Conservation (phyloP, 2,797 vertebrate species). For the Leptoclinus maculatus region DNA sequence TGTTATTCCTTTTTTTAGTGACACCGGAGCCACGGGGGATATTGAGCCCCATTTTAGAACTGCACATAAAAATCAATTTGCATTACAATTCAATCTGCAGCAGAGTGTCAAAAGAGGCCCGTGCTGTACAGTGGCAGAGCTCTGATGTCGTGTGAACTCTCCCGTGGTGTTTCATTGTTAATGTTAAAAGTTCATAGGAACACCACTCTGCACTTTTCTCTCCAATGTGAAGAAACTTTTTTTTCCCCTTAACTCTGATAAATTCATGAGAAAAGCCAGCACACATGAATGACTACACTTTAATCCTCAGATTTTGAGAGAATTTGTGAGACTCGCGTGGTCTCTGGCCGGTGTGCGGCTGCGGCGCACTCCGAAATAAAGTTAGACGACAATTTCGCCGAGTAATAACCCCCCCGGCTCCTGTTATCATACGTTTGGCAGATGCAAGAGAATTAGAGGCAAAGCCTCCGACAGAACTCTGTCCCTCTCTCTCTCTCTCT, state of each 20-base stretch:
- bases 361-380: slow-evolving; percentile 45
- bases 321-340: slow-evolving; percentile 36
- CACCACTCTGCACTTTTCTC: slow-evolving; percentile 18
- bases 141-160: background rate
- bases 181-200: background rate
- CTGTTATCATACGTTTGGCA: slow-evolving; percentile 66
- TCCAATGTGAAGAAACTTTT: slow-evolving; percentile 1
- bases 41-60: background rate
- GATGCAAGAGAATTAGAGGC: slow-evolving; percentile 67
- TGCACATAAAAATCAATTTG: background rate
- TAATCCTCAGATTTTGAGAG: slow-evolving; percentile 56
- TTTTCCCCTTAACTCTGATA: slow-evolving; percentile 45
- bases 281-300: slow-evolving; percentile 57
- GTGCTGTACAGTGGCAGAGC: background rate
- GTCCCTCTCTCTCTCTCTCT: slow-evolving; percentile 49
- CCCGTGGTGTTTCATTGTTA: background rate
- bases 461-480: slow-evolving; percentile 54
- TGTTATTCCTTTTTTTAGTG: slow-evolving; percentile 27
- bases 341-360: slow-evolving; percentile 30
- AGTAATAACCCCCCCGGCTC: slow-evolving; percentile 58
- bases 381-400: slow-evolving; percentile 40
- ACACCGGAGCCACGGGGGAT: background rate
- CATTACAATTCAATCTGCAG: slow-evolving; percentile 10
- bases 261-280: slow-evolving; percentile 65
- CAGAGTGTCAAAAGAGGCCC: background rate